phyloP scores from a whole-genome alignment of 2,888 invertebrate species.

The Busseola fusca region DNA sequence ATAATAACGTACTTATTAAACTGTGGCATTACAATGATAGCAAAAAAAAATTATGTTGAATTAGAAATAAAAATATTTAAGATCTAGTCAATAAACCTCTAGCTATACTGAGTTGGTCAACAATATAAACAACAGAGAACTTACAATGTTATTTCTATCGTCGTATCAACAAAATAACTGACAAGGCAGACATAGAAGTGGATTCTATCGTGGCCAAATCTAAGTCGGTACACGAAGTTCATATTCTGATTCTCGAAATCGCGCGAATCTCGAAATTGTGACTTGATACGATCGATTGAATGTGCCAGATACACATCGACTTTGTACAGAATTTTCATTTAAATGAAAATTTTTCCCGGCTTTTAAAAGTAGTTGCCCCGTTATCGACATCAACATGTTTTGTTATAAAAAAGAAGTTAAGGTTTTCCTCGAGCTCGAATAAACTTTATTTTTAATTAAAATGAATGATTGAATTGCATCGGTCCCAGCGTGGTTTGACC shows the following conservation, averaged over 20 bases:
- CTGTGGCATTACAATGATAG: background rate
- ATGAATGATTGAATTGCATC: no score
- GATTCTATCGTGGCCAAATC: background rate
- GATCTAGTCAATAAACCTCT: background rate
- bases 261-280: background rate
- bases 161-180: background rate
- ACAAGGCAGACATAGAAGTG: background rate
- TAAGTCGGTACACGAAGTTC: background rate
- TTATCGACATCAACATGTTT: background rate
- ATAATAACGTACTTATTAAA: no score
- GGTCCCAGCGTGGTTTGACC: no score
- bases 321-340: background rate
- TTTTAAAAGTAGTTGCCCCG: background rate
- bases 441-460: background rate
- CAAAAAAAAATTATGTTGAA: no score
- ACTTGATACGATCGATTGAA: slow-evolving; percentile 5
- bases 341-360: slow-evolving; percentile 1
- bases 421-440: background rate
- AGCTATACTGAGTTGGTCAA: background rate
- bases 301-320: background rate
- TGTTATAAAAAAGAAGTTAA: background rate
- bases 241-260: slow-evolving; percentile 6
- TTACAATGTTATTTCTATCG: background rate
- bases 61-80: no score
- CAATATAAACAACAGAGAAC: background rate